Evolutionary conservation across 2,113 vertebrate genomes (phyloP), one percentile per base, ranked within the genome.

Genomic region (Heterochromis multidens): DNA sequence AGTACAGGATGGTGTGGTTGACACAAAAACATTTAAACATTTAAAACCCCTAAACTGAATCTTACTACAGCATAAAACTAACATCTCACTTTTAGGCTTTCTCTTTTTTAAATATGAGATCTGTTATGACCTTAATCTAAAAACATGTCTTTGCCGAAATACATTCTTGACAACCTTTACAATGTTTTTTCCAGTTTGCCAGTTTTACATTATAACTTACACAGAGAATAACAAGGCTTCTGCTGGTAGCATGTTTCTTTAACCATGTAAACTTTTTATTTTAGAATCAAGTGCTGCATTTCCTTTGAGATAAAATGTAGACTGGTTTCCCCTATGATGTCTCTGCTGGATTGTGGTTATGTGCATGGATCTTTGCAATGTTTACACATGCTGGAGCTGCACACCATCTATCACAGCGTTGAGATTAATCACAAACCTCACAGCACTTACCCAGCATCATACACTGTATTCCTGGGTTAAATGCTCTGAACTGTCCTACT

Each of bases 311-410:
- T 27, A 49, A 70, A 0, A 70, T 19, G 7, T 46, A 29, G 7
- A 7, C 0, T 0, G 25, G n/a, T 43, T 67, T 1, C 63, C 25
- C 7, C 63, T 67, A 43, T 67, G 43, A 1, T 46, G 13, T 67
- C 37, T 43, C n/a, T 0, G 63, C 63, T 40, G 21, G 21, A 40
- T 21, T 72, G 67, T 21, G 67, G 6, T 72, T 29, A 62, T 33
- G 14, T 31, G 25, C 17, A 72, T 52, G 29, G 0, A 1, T 29
- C 0, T 49, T 6, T 70, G 62, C 62, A 40, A 65, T 65, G 1
- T 65, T 67, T 25, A 29, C 17, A 17, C 65, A 12, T 0, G 1
- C 0, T 49, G 65, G 9, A 6, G 1, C 0, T 0, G 16, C 16
- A 49, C 23, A 27, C 23, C 4, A 25, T 19, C 40, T 70, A 29